A percentile compares a stretch with the other conserved stretches of the same genome.
These are phyloP conservation scores for Bubalus kerabau DNA, from an alignment of 2,113 vertebrate genomes.

Conservation along the genomic window DNA sequence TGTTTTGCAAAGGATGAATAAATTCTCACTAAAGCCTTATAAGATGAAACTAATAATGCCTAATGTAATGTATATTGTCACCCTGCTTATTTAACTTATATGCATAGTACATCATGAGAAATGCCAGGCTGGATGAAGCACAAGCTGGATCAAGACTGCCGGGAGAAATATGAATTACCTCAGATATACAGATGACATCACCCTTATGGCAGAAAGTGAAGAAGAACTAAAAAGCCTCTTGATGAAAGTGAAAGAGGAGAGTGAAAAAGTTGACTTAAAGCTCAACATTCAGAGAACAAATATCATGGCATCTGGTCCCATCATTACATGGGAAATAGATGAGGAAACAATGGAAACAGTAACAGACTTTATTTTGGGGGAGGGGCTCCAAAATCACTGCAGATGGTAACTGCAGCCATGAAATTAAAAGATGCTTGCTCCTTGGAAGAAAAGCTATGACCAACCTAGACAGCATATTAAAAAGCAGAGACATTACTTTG, in stretches of 20 bases:
- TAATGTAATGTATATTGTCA: not conserved
- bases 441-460: not conserved
- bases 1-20: conserved; percentile 17
- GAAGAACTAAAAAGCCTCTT: not conserved
- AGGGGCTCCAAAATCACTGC: not conserved
- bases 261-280: not conserved
- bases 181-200: not conserved
- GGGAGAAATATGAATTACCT: not conserved
- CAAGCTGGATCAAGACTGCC: not conserved
- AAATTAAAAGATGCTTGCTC: not conserved
- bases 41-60: not conserved
- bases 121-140: not conserved
- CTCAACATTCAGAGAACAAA: not conserved
- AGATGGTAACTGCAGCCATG: not conserved
- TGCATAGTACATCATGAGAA: not conserved
- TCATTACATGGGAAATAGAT: not conserved
- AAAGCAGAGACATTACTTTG: not conserved
- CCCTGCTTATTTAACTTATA: not conserved
- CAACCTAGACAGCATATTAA: not conserved
- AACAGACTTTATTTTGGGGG: not conserved
- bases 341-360: not conserved
- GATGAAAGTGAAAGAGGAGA: not conserved
- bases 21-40: not conserved
- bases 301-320: not conserved
- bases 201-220: not conserved